Conservation (phyloP, 2,113 vertebrate species). For the Ameiurus melas region DNA sequence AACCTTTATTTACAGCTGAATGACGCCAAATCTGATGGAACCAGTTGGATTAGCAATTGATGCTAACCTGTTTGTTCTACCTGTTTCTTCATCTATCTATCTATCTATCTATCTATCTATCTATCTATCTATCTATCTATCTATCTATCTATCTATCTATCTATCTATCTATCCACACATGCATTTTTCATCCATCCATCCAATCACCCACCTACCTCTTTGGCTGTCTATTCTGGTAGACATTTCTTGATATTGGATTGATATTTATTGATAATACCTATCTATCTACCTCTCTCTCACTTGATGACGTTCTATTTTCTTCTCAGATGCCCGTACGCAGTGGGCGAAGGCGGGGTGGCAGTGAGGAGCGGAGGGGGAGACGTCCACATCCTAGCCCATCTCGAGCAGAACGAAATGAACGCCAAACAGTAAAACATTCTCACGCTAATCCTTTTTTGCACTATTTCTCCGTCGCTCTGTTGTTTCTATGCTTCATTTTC, state of each 20-base stretch:
- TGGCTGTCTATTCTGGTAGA: neutral
- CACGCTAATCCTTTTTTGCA: neutral
- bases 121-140: neutral
- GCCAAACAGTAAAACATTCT: slow-evolving; percentile 68
- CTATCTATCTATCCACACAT: neutral
- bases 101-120: neutral
- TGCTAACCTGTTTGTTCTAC: neutral
- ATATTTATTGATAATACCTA: too few relatives aligned
- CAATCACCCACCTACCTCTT: neutral
- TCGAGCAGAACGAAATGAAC: slow-evolving; percentile 72
- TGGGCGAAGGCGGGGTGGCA: slow-evolving; percentile 80
- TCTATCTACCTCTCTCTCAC: slow-evolving; percentile 3
- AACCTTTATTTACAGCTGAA: neutral
- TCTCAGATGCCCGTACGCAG: slow-evolving; percentile 83
- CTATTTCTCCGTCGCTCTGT: neutral
- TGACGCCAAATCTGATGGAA: neutral
- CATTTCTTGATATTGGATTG: neutral
- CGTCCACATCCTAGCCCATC: slow-evolving; percentile 75
- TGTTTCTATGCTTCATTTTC: neutral
- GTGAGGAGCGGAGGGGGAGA: slow-evolving; percentile 76
- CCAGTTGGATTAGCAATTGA: neutral
- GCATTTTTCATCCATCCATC: neutral
- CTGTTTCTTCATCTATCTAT: neutral
- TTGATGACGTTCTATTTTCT: slow-evolving; percentile 36
- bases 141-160: neutral